Evolutionary conservation across 2,797 vertebrate species (phyloP).

Genomic region (Tokudaia muenninki): DNA sequence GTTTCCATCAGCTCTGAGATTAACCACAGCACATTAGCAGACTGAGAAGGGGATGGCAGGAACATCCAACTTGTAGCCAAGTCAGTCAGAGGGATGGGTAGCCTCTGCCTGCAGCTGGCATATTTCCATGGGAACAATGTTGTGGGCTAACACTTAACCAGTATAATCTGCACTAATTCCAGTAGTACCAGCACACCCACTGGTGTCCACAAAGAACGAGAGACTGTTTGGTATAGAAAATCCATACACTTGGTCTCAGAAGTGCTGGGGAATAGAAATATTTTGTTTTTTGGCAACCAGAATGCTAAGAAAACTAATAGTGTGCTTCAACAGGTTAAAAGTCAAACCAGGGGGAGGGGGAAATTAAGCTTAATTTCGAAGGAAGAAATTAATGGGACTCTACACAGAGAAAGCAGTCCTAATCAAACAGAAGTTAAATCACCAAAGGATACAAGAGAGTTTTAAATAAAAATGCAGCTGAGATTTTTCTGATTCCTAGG

Average conservation of each 20-base stretch:
- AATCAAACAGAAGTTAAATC: constrained; percentile 42
- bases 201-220: not conserved
- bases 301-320: constrained; percentile 77
- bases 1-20: not conserved
- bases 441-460: not conserved
- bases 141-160: not conserved
- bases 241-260: not conserved
- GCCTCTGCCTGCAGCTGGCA: not conserved
- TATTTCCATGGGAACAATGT: not conserved
- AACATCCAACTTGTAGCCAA: not conserved
- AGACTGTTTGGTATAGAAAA: not conserved
- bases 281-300: constrained; percentile 72
- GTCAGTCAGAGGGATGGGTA: not conserved
- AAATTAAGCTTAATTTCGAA: constrained; percentile 32
- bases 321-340: constrained; percentile 73
- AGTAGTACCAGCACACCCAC: not conserved
- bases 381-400: constrained; percentile 61
- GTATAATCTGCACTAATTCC: not conserved
- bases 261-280: not conserved
- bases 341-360: constrained; percentile 52
- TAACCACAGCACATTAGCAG: not conserved
- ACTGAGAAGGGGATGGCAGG: too few species aligned
- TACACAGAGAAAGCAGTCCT: constrained; percentile 50
- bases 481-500: constrained; percentile 30
- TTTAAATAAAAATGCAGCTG: constrained; percentile 10